phyloP scores from a whole-genome alignment of 2,888 invertebrate genomes.

The Uloborus plumipes region DNA sequence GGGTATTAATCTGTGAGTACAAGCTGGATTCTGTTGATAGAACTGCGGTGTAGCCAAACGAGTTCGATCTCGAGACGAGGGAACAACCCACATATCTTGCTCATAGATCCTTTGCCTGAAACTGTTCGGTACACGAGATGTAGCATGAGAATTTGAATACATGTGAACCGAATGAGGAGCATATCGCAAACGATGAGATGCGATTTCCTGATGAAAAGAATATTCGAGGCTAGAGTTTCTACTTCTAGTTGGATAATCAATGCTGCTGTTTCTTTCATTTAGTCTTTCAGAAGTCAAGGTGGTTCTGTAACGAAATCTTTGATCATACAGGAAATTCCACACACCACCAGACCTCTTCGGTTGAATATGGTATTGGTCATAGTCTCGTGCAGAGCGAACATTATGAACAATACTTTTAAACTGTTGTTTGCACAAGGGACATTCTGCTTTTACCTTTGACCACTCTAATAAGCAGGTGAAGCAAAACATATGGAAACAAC shows the following conservation, averaged over 20 bases:
- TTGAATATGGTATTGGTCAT: constrained; percentile 82
- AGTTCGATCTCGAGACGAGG: constrained; percentile 79
- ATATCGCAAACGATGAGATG: constrained; percentile 45
- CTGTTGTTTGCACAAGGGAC: constrained; percentile 92
- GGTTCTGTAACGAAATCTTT: constrained; percentile 70
- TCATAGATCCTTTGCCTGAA: constrained; percentile 80
- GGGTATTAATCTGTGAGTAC: constrained; percentile 85
- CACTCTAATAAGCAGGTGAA: constrained; percentile 92
- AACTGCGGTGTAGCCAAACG: constrained; percentile 80
- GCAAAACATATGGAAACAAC: constrained; percentile 94
- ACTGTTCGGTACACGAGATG: constrained; percentile 2
- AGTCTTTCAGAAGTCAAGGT: constrained; percentile 69
- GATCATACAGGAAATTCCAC: constrained; percentile 59
- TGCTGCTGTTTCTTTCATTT: constrained; percentile 57
- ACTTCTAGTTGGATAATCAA: background rate
- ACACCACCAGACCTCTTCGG: constrained; percentile 31
- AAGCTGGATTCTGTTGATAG: constrained; percentile 78
- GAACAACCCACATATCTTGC: constrained; percentile 81
- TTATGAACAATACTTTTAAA: constrained; percentile 94
- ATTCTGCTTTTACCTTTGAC: constrained; percentile 95
- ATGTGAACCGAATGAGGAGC: constrained; percentile 56
- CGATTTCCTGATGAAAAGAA: constrained; percentile 11
- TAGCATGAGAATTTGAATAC: background rate
- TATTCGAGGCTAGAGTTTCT: background rate
- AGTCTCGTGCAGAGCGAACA: constrained; percentile 87